These are phyloP conservation scores for Phocides pigmalion DNA, from an alignment of 1,140 invertebrate genomes.

Conservation along the genomic window DNA sequence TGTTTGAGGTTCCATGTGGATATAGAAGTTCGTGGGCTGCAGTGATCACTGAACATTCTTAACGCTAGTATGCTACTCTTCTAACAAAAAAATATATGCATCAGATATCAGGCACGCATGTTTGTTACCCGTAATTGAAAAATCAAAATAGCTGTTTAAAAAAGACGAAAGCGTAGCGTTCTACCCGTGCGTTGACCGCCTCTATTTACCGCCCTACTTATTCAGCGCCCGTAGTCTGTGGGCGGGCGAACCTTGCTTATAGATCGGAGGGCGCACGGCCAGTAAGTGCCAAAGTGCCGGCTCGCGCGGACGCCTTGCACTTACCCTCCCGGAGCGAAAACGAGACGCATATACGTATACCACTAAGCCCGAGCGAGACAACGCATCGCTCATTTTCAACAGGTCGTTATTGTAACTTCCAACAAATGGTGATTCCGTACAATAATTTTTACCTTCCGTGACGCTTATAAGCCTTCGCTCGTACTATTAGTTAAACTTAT, in stretches of 20 bases:
- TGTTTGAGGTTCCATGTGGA: no score
- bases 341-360: conserved; percentile 58
- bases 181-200: conserved; percentile 56
- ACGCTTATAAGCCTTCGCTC: conserved; percentile 11
- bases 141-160: conserved; percentile 1
- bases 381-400: conserved; percentile 65
- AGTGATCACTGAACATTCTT: no score
- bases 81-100: no score
- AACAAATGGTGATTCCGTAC: conserved; percentile 74
- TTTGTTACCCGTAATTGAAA: not conserved
- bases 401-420: conserved; percentile 78
- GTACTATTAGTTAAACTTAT: conserved; percentile 20
- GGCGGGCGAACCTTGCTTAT: conserved; percentile 69
- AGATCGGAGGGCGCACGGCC: conserved; percentile 66
- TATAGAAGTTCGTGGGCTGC: no score
- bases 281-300: conserved; percentile 69
- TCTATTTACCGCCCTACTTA: conserved; percentile 74
- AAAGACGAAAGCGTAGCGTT: conserved; percentile 10
- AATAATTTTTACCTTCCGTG: conserved; percentile 67
- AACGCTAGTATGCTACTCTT: no score
- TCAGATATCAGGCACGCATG: conserved; percentile 3
- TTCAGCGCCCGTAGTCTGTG: conserved; percentile 63
- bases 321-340: conserved; percentile 39
- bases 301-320: conserved; percentile 63
- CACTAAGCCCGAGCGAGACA: conserved; percentile 55